Evolutionary conservation across 2,113 vertebrate genomes (phyloP).

Genomic region (Sterna hirundo): DNA sequence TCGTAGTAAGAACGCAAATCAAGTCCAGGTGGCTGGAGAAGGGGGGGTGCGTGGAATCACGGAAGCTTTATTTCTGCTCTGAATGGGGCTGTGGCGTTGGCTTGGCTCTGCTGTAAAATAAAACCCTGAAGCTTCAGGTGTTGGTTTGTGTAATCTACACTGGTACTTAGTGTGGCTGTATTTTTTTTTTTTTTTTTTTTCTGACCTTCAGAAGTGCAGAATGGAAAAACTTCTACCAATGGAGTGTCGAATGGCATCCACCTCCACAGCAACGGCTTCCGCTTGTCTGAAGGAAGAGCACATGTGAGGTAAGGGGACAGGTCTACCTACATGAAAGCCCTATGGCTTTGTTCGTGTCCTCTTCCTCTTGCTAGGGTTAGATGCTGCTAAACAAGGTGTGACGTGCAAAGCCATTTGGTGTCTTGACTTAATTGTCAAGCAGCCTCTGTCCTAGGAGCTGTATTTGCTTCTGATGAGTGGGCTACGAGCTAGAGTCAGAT

Average conservation of each 20-base stretch:
- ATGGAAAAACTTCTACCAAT: conserved; percentile 90
- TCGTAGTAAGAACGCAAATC: background rate
- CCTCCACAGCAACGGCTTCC: conserved; percentile 87
- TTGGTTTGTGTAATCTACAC: accelerated
- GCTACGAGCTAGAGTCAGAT: background rate
- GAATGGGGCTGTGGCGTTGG: background rate
- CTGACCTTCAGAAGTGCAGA: conserved; percentile 84
- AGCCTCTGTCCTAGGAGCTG: background rate
- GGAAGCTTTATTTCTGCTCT: background rate
- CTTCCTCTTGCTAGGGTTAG: background rate
- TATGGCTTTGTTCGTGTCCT: accelerated
- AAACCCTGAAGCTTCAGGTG: background rate
- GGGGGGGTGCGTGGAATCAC: background rate
- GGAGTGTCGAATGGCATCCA: conserved; percentile 90
- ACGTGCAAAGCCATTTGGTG: background rate
- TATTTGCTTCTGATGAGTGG: background rate
- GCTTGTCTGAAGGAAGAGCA: conserved; percentile 76
- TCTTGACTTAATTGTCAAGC: background rate
- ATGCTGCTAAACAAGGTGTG: background rate
- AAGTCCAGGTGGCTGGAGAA: background rate
- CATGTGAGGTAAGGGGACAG: conserved; percentile 74
- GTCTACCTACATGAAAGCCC: background rate
- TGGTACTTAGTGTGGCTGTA: background rate
- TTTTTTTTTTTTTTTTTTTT: too few relatives aligned
- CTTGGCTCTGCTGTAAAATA: background rate